Base-by-base conservation (phyloP, 2,797 vertebrate species). In the Characodon lateralis region DNA sequence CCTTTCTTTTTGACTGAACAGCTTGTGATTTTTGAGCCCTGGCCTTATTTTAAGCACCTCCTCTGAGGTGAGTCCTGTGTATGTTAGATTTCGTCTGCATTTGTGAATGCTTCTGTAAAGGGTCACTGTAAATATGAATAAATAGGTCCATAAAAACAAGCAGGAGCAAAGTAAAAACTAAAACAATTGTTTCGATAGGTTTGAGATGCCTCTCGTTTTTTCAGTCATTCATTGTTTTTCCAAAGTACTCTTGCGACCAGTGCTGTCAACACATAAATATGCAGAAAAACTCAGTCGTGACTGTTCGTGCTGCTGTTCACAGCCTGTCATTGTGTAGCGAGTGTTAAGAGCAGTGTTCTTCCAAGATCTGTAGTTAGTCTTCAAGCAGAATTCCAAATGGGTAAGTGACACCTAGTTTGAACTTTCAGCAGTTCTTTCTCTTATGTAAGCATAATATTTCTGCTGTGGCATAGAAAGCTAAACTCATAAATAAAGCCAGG, bases 401-500 rank as follows among this genome's bases (percentile, higher is more conserved):
- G 26, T 2, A 9, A 51, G 59, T 26, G 12, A 53, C 41, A 65
- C 18, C 39, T 20, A 20, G 48, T 66, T 74, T 3, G 8, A 24
- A 56, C 72, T 69, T 63, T 26, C 68, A 73, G 41, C 63, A 20
- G 31, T 7, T 31, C 39, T 78, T 48, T 28, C 7, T 77, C 68
- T 78, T 58, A 74, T 53, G 24, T 68, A 56, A 68, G 80, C 50
- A 69, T 41, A 43, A 71, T 1, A 24, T 14, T 43, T 22, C 20
- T 65, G 26, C 58, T 43, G 35, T 41, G 43, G 53, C 24, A 46
- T 70, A 73, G 51, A 51, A 71, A 73, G 73, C 18, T 55, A 59
- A 61, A 55, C 77, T 82, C 48, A 65, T 63, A 55, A 77, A 82
- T 80, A 65, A 79, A 61, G 71, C 48, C 61, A 46, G 20, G 31